These are phyloP conservation scores for Smutsia temminckii DNA, from an alignment of 2,797 vertebrate species.

Conservation along the genomic window DNA sequence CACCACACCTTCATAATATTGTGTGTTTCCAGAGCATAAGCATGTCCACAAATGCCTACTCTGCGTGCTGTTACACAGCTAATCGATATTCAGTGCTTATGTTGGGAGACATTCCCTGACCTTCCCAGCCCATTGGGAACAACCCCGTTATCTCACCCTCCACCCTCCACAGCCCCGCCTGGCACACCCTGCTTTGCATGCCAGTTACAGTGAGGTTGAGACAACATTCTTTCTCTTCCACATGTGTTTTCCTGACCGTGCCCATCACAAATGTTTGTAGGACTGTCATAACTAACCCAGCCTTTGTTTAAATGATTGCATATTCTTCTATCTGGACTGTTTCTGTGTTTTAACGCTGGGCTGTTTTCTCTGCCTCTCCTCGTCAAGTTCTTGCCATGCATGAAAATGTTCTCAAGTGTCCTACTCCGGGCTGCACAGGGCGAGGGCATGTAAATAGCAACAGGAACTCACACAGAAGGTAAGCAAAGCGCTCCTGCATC, in stretches of 20 bases:
- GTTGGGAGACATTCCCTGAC: conserved; percentile 60
- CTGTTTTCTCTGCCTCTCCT: conserved; percentile 91
- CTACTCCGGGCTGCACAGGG: conserved; percentile 99
- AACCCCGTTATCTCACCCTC: conserved; percentile 66
- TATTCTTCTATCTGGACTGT: conserved; percentile 88
- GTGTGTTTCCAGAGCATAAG: neutral
- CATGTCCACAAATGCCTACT: neutral
- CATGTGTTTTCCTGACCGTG: conserved; percentile 77
- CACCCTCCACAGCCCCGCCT: conserved; percentile 63
- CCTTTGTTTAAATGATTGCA: conserved; percentile 81
- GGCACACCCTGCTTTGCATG: conserved; percentile 69
- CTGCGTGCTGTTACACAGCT: conserved; percentile 34
- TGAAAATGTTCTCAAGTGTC: conserved; percentile 99
- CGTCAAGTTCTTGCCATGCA: conserved; percentile 99
- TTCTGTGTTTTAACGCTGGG: conserved; percentile 91
- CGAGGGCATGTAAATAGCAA: conserved; percentile 99
- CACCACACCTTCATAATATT: neutral
- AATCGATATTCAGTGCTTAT: conserved; percentile 51
- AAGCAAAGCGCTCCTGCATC: conserved; percentile 84
- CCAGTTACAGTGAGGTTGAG: conserved; percentile 60
- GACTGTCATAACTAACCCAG: conserved; percentile 81
- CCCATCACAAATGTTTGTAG: conserved; percentile 81
- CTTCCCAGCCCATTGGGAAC: conserved; percentile 64
- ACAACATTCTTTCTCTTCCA: conserved; percentile 55
- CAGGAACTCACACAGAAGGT: conserved; percentile 99